A percentile compares a stretch with the other conserved stretches of the same genome.
Conservation (phyloP, 2,888 invertebrate species). For the Clistopyga incitator region DNA sequence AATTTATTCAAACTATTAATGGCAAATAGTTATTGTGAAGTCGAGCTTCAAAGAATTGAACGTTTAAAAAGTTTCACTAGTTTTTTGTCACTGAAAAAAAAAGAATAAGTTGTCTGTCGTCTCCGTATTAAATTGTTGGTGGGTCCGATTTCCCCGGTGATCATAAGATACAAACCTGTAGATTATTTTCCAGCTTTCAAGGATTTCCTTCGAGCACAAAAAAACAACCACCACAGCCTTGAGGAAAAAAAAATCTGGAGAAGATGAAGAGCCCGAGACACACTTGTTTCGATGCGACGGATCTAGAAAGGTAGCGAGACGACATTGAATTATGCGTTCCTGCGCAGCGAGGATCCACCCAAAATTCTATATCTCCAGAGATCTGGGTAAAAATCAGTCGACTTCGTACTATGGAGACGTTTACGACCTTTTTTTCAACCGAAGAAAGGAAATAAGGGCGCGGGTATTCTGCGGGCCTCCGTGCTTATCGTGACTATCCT, state of each 20-base stretch:
- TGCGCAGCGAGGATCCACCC: conserved; percentile 39
- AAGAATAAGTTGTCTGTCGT: background rate
- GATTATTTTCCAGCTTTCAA: conserved; percentile 33
- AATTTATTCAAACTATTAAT: too few relatives aligned
- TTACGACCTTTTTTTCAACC: conserved; percentile 54
- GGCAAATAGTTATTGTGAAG: too few relatives aligned
- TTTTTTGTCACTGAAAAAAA: background rate
- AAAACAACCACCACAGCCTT: conserved; percentile 25
- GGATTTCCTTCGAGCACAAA: background rate
- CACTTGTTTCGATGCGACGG: conserved; percentile 58
- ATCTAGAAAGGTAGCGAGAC: conserved; percentile 16
- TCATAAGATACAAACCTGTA: conserved; percentile 35
- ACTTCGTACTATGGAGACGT: conserved; percentile 12
- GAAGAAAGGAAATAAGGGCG: conserved; percentile 33
- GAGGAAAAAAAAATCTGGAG: conserved; percentile 7
- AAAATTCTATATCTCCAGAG: conserved; percentile 46
- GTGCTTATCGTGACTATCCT: conserved; percentile 31
- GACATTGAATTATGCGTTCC: conserved; percentile 50
- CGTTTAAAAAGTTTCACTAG: too few relatives aligned
- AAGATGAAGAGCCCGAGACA: conserved; percentile 6
- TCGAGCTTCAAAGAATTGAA: too few relatives aligned
- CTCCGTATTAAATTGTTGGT: conserved; percentile 6
- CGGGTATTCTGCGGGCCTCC: background rate
- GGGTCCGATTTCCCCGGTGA: conserved; percentile 32
- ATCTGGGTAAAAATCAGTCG: conserved; percentile 54